Conservation (phyloP, 1,140 invertebrate genomes). For the Sycophaga agraensis region DNA sequence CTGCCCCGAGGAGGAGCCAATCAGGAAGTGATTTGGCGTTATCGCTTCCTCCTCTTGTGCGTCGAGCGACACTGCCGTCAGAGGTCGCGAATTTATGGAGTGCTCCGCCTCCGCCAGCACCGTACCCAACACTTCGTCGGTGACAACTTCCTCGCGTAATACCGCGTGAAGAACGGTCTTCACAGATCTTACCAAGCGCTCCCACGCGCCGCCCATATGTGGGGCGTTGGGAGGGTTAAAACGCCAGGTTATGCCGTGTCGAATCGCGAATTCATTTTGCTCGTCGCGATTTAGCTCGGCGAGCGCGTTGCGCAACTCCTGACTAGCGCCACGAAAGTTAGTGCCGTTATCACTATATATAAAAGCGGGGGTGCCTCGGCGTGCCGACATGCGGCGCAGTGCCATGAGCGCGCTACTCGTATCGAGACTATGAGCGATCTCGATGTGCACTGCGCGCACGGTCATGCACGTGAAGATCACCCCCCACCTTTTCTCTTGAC, state of each 20-base stretch:
- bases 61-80: conserved; percentile 23
- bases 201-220: conserved; percentile 15
- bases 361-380: conserved; percentile 26
- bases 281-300: background rate
- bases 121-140: background rate
- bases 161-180: background rate
- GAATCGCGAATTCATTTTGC: background rate
- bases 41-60: conserved; percentile 21
- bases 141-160: background rate
- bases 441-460: conserved; percentile 35
- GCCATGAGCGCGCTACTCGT: conserved; percentile 34
- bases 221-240: conserved; percentile 6
- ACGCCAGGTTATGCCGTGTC: conserved; percentile 5
- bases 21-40: conserved; percentile 41
- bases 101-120: conserved; percentile 1
- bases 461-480: conserved; percentile 40
- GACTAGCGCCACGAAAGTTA: conserved; percentile 39
- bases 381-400: conserved; percentile 36
- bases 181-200: background rate
- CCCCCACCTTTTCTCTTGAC: conserved; percentile 41
- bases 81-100: conserved; percentile 8
- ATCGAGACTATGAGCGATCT: conserved; percentile 30
- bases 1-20: conserved; percentile 26
- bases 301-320: conserved; percentile 30
- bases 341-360: conserved; percentile 41